Evolutionary conservation across 2,113 vertebrate species (phyloP), one percentile per base, ranked within the genome.

Genomic region (Cettia cetti): DNA sequence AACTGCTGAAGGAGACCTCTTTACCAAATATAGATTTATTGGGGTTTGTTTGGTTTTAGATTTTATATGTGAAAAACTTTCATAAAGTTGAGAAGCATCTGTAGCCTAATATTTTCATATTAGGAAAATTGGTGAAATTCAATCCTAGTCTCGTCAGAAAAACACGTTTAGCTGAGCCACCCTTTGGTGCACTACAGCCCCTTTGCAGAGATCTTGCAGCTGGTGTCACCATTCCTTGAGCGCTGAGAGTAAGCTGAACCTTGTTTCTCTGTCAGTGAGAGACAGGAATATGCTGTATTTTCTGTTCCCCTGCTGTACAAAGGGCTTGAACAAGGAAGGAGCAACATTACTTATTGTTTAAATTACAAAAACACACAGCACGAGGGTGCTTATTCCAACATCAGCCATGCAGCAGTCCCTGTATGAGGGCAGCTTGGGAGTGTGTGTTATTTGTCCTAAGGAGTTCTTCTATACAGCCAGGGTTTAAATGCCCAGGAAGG

Each of bases 331-430:
- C 14, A 56, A 65, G 40, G 31, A 23, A 61, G 50, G 11, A 64
- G 15, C 13, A 44, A 8, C 5, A 4, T 35, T 50, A 37, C 0
- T 2, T 44, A 15, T 42, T 57, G 30, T n/a, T 33, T 57, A 15
- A 45, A 35, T 45, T 42, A 24, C 37, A 28, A 42, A 75, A 53
- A 0, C 14, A 33, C 26, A 11, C 7, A 19, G 4, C 11, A 21
- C 7, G 3, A 4, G 22, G 10, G 4, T 70, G 31, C 37, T 22
- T 50, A 12, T 39, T 59, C 23, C 0, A 2, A 1, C 1, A 26
- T 16, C 35, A 35, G 30, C 13, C 24, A 7, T 6, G 35, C 6
- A 35, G 35, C 30, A 15, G 11, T 30, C 21, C 26, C n/a, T 59
- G 1, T 6, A 2, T 16, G 26, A 61, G n/a, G 22, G 50, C 20